Conservation (phyloP, 2,113 vertebrate species). For the Scomber colias region DNA sequence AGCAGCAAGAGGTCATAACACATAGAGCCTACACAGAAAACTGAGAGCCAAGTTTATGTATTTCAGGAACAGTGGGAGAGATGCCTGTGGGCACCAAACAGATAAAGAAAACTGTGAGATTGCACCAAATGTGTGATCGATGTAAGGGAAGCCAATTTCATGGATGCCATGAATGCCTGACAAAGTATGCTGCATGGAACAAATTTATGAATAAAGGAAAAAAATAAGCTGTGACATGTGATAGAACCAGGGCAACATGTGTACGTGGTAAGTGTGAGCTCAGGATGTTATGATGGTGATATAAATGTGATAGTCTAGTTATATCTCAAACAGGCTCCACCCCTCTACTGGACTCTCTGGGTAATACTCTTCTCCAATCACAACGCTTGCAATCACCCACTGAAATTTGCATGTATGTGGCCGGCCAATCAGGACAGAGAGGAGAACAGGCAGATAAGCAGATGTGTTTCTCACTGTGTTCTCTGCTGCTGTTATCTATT, state of each 20-base stretch:
- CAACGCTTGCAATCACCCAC: too few species aligned
- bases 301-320: neutral
- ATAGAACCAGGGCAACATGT: neutral
- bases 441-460: too few species aligned
- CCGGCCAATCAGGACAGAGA: too few species aligned
- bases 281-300: neutral
- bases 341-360: too few species aligned
- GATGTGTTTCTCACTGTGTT: too few species aligned
- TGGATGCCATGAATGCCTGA: conserved; percentile 27
- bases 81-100: conserved; percentile 26
- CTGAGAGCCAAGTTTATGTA: conserved; percentile 36
- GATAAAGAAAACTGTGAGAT: conserved; percentile 52
- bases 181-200: conserved; percentile 29
- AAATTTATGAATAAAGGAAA: conserved; percentile 44
- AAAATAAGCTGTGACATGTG: neutral
- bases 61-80: conserved; percentile 40
- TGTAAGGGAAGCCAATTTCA: conserved; percentile 55
- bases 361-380: neutral
- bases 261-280: neutral
- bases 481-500: too few species aligned
- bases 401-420: too few species aligned
- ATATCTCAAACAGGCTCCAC: neutral
- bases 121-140: conserved; percentile 54
- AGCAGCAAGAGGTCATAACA: conserved; percentile 48
- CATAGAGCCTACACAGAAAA: conserved; percentile 24